Base-by-base conservation (phyloP, 35 echinoderm and acorn worm genomes). In the Stichopus chloronotus region DNA sequence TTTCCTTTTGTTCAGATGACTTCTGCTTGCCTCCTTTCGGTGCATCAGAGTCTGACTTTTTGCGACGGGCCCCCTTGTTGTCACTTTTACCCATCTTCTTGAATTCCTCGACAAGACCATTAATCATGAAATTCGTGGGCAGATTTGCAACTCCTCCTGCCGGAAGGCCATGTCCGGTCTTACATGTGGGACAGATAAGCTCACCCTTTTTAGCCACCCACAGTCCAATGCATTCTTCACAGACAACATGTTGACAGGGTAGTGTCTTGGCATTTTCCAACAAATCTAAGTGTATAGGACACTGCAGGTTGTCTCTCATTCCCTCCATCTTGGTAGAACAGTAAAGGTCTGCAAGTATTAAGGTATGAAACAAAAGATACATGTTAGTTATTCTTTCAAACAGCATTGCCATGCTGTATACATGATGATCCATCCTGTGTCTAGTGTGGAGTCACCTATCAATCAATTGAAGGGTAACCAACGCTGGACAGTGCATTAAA, bases 211-310 rank as follows among this genome's bases (percentile, higher is more conserved):
- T 91, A 3, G 72, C 79, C 9, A 94, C 86, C 95, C 95, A 96
- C 52, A 86, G 19, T 55, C 55, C 87, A 12, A 96, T 78, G 69
- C 95, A 96, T 6, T 93, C 92, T 60, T 81, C 88, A 92, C 95
- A 96, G 22, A 96, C 77, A 8, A 93, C 88, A 59, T 96, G 95
- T 65, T 94, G 92, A 59, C 95, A 96, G 4, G 92, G 87, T 20
- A 96, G 90, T 7, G 92, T 96, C 81, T 96, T 96, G 12, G 95
- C 87, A 19, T 77, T 72, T 43, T 85, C 16, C 22, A 93, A 72
- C 14, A 93, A 72, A 59, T 93, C 95, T 19, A 96, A 81, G 61
- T 93, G 92, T 63, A 96, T 91, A 5, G 92, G 87, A 55, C 95
- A 96, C 77, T 72, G 87, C 19, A 96, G 87, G 80, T 94, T 89